Percentiles rank a stretch among this genome's conserved stretches.
phyloP scores from a whole-genome alignment of 1,140 invertebrate species.

The Bombus soroeensis region DNA sequence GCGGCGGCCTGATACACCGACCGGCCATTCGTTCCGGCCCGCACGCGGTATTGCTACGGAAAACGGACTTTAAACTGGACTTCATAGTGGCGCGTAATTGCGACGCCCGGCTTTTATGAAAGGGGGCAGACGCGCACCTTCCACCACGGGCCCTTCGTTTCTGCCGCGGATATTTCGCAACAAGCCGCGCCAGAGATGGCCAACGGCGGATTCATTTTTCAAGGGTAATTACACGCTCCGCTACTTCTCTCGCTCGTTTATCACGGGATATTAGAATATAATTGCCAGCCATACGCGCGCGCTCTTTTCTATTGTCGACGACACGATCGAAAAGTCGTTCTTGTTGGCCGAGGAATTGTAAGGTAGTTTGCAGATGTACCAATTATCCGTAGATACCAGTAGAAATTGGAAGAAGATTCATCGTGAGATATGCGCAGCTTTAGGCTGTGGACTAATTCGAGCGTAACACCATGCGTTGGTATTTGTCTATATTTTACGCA shows the following conservation, averaged over 20 bases:
- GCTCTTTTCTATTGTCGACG: not conserved
- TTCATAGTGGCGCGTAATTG: conserved; percentile 38
- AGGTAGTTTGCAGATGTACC: too few species aligned
- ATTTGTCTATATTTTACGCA: too few species aligned
- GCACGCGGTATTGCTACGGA: conserved; percentile 36
- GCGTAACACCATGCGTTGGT: too few species aligned
- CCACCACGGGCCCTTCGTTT: not conserved
- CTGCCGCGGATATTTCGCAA: not conserved
- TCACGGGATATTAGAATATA: conserved; percentile 10
- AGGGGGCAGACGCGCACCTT: not conserved
- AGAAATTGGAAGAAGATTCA: too few species aligned
- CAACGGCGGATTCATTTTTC: conserved; percentile 6
- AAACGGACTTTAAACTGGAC: conserved; percentile 28
- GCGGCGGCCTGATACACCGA: not conserved
- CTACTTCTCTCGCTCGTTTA: not conserved
- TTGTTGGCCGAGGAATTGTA: not conserved
- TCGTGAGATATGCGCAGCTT: too few species aligned
- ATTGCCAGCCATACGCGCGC: not conserved
- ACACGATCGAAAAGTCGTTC: not conserved
- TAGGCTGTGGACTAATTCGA: too few species aligned
- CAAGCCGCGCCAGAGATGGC: not conserved
- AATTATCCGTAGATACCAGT: too few species aligned
- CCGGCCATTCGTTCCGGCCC: conserved; percentile 21
- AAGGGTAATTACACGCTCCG: not conserved
- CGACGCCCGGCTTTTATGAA: conserved; percentile 40